Conservation (phyloP, 2,888 invertebrate species). For the Himalopsyche tibetana region DNA sequence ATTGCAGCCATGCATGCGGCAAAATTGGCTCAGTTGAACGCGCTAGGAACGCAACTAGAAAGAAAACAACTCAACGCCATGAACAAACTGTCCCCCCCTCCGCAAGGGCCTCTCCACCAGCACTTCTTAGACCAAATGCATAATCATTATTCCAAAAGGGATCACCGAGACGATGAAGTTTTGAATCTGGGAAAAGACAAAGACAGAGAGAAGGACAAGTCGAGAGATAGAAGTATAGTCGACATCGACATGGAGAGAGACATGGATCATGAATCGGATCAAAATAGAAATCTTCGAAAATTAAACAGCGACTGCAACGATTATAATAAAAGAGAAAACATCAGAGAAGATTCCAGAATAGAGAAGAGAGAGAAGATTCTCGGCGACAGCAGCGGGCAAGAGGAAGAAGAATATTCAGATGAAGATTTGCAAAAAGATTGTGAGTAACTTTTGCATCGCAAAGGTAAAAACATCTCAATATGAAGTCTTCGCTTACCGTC, state of each 20-base stretch:
- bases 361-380: slow-evolving; percentile 63
- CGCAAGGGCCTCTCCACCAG: slow-evolving; percentile 77
- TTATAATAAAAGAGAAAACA: slow-evolving; percentile 68
- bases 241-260: slow-evolving; percentile 75
- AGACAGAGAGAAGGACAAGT: slow-evolving; percentile 66
- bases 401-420: slow-evolving; percentile 75
- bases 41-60: slow-evolving; percentile 78
- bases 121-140: slow-evolving; percentile 81
- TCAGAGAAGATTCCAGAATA: slow-evolving; percentile 58
- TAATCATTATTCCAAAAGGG: slow-evolving; percentile 77
- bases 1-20: slow-evolving; percentile 86
- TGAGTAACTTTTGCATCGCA: slow-evolving; percentile 46
- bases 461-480: slow-evolving; percentile 6
- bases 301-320: slow-evolving; percentile 69
- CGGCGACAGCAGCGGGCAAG: slow-evolving; percentile 69
- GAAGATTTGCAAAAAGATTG: slow-evolving; percentile 72
- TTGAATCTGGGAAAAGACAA: slow-evolving; percentile 77
- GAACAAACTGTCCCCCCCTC: slow-evolving; percentile 78
- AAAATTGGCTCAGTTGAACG: slow-evolving; percentile 87
- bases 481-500: slow-evolving; percentile 39
- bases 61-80: slow-evolving; percentile 72
- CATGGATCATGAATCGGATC: slow-evolving; percentile 75
- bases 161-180: slow-evolving; percentile 73
- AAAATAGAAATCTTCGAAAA: slow-evolving; percentile 76
- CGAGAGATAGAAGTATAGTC: slow-evolving; percentile 68